Base-by-base conservation (phyloP, 2,113 vertebrate species). In the Varanus salvator region DNA sequence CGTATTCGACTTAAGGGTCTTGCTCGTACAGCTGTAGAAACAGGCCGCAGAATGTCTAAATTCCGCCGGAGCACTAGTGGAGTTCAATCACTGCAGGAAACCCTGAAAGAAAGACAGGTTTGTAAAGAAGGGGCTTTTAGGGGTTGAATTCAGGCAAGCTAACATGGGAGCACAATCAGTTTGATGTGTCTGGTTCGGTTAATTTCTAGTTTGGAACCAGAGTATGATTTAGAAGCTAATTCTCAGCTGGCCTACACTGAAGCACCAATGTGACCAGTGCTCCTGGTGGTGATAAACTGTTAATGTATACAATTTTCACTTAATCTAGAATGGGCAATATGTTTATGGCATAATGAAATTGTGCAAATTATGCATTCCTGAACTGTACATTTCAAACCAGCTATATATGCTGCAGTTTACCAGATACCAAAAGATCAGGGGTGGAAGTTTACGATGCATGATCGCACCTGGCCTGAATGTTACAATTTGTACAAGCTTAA, bases 91-190 rank as follows among this genome's bases (percentile, higher is more conserved):
- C n/a, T 97, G 0, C 97, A 97, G 91, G 97, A 97, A 90, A 89
- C 90, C 2, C n/a, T 94, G 5, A 97, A 93, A 90, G 95, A 97
- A 95, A 97, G 52, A 93, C 97, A 97, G 97, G 97, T 97, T 88
- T 91, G 81, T 84, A 92, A 90, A 48, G 23, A 71, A 6, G 60
- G 21, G 12, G 21, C n/a, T 57, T 71, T 69, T 69, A 50, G 83
- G 1, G 83, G 25, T 2, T 19, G 25, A 21, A 44, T 52, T 84
- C 15, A 23, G 52, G 3, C 34, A 68, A 1, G 3, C 27, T 80
- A 29, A 38, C 29, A 23, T 52, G 50, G 15, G 29, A 71, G 68
- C 29, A 52, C 48, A 85, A 9, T 72, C 29, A 85, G 66, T 31
- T 84, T 31, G 48, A 9, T 29, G 48, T 7, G 1, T 71, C 19